Percentiles rank a stretch among this genome's conserved stretches.
Evolutionary conservation across 1,140 invertebrate genomes (phyloP).

Genomic region (Aphelinus atriplicis): DNA sequence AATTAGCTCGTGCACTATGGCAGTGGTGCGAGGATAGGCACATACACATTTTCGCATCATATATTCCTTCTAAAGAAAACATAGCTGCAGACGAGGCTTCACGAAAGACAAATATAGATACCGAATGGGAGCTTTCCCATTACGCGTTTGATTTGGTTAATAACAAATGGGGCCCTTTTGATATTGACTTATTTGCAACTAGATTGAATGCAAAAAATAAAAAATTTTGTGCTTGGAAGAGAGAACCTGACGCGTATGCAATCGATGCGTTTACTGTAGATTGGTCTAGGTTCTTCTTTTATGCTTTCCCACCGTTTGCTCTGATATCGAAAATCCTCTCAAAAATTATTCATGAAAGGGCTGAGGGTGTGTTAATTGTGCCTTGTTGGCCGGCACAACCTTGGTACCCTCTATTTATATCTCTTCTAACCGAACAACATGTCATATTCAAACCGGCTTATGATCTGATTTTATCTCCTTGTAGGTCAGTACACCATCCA

Average conservation of each 20-base stretch:
- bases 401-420: slow-evolving; percentile 6
- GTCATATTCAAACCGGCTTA: not conserved
- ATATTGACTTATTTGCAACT: slow-evolving; percentile 6
- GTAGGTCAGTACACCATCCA: not conserved
- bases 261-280: slow-evolving; percentile 5
- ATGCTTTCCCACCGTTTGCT: slow-evolving; percentile 6
- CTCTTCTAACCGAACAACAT: not conserved
- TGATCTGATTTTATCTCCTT: not conserved
- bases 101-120: not conserved
- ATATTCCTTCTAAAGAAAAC: not conserved
- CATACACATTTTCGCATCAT: not conserved
- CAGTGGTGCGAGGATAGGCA: not conserved
- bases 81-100: not conserved
- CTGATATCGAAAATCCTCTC: not conserved
- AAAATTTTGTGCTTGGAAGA: not conserved
- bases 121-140: slow-evolving; percentile 2
- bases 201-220: slow-evolving; percentile 4
- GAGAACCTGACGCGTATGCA: not conserved
- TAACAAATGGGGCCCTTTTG: not conserved
- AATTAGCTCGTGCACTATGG: not conserved
- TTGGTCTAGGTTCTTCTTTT: not conserved
- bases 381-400: slow-evolving; percentile 5
- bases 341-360: slow-evolving; percentile 5
- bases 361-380: not conserved
- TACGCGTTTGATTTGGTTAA: not conserved